A percentile compares a stretch with the other conserved stretches of the same genome.
These are phyloP conservation scores for Vicugna pacos DNA, from an alignment of 2,113 vertebrate species.

Conservation along the genomic window DNA sequence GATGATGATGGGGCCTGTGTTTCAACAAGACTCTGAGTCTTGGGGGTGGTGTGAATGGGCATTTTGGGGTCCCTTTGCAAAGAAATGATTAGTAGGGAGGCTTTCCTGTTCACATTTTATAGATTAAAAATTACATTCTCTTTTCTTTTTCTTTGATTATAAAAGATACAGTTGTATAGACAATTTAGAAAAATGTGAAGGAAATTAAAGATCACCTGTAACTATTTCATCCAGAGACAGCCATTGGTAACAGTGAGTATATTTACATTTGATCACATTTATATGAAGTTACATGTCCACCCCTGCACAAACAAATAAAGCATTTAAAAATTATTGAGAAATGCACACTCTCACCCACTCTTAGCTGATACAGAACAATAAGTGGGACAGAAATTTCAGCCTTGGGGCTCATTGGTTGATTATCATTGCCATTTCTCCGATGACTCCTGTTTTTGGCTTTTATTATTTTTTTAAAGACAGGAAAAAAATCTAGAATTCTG, in stretches of 20 bases:
- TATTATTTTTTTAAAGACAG: neutral
- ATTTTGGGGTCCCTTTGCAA: neutral
- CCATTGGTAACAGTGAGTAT: neutral
- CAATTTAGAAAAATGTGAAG: neutral
- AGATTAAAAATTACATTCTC: neutral
- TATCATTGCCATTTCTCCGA: neutral
- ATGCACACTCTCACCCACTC: neutral
- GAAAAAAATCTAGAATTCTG: neutral
- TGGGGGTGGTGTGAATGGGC: neutral
- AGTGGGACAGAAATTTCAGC: neutral
- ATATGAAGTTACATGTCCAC: neutral
- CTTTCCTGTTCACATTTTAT: neutral
- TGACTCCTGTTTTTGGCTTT: neutral
- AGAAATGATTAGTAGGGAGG: neutral
- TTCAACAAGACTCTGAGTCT: neutral
- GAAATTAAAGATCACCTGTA: neutral
- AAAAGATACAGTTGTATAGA: neutral
- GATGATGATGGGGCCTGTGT: neutral
- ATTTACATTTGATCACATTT: neutral
- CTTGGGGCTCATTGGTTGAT: neutral
- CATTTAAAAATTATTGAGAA: constrained; percentile 27
- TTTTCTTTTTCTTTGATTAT: constrained; percentile 3
- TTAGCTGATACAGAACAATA: neutral
- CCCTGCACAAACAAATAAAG: neutral
- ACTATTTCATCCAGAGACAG: neutral